These are phyloP conservation scores for Cottus gobio DNA, from an alignment of 2,113 vertebrate species.

Conservation along the genomic window DNA sequence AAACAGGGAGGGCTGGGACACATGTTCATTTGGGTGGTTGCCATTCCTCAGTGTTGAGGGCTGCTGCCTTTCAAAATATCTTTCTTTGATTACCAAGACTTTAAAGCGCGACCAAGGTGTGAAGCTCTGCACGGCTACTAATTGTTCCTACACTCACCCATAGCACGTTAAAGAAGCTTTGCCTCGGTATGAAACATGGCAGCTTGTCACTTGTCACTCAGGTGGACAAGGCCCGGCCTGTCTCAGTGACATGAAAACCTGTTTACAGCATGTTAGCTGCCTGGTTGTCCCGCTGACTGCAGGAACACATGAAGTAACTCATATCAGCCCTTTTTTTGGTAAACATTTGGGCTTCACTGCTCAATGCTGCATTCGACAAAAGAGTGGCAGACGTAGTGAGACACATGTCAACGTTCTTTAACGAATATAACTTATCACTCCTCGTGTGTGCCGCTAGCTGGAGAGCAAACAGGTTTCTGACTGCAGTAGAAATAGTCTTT, in stretches of 20 bases:
- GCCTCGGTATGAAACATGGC: neutral
- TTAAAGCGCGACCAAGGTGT: conserved; percentile 22
- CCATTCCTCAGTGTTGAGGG: conserved; percentile 12
- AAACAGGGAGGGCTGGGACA: neutral
- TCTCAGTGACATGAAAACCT: neutral
- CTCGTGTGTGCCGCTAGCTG: no score
- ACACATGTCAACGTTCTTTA: neutral
- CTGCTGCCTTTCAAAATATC: conserved; percentile 4
- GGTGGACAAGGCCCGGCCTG: neutral
- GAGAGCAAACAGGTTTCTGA: no score
- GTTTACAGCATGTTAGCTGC: neutral
- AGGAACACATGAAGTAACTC: neutral
- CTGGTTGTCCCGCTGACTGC: neutral
- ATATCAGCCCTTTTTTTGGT: neutral
- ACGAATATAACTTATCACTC: no score
- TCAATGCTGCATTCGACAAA: neutral
- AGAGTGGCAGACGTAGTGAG: neutral
- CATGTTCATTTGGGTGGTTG: neutral
- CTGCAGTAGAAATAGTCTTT: no score
- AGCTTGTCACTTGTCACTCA: neutral
- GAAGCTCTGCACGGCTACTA: neutral
- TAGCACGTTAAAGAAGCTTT: neutral
- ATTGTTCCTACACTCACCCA: neutral
- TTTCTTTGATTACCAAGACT: conserved; percentile 1
- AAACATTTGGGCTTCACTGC: neutral